Conservation (phyloP, 2,797 vertebrate genomes). For the Xiphophorus birchmanni region DNA sequence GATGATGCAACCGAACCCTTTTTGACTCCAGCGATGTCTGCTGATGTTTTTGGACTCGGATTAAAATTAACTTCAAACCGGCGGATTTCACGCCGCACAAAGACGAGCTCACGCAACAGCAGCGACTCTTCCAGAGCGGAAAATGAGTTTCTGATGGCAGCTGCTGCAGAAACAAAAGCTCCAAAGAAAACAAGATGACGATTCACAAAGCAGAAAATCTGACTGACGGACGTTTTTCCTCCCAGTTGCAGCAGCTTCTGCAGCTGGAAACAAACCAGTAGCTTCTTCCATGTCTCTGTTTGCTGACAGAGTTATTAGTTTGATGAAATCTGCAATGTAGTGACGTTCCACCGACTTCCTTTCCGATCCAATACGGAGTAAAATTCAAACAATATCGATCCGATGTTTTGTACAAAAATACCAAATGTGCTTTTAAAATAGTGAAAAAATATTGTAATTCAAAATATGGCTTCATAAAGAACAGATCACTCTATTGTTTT, state of each 20-base stretch:
- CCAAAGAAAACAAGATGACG: conserved; percentile 1
- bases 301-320: no score
- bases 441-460: no score
- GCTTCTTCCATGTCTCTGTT: not conserved
- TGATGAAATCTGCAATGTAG: no score
- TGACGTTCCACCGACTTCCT: not conserved
- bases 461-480: no score
- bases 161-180: conserved; percentile 12
- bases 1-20: not conserved
- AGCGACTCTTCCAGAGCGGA: conserved; percentile 7
- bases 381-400: no score
- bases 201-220: not conserved
- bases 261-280: conserved; percentile 8
- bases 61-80: conserved; percentile 27
- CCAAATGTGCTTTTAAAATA: no score
- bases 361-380: no score
- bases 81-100: conserved; percentile 24
- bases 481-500: no score
- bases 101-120: conserved; percentile 1
- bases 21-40: not conserved
- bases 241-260: not conserved
- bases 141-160: conserved; percentile 32
- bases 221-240: not conserved
- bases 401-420: no score
- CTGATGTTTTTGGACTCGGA: conserved; percentile 6